Evolutionary conservation across 1,140 invertebrate genomes (phyloP), one percentile per base, ranked within the genome.

Genomic region (Pogonomyrmex californicus): DNA sequence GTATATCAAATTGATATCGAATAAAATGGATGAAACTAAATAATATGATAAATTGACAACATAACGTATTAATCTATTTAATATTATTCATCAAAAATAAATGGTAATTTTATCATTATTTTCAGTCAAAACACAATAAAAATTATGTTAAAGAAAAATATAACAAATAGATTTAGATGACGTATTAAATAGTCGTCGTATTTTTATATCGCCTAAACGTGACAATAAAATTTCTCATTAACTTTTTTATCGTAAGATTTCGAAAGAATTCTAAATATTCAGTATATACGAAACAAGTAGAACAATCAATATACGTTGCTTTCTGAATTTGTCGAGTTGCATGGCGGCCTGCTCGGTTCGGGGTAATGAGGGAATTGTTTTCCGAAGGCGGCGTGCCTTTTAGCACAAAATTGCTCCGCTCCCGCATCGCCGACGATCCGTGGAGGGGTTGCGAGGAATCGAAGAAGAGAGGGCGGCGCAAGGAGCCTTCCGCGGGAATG

Each of bases 281-380:
- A 3, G 4, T 33, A 49, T 33, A 62, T 14, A 36, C 12, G 14
- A 12, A 6, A 12, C 14, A 38, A 58, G 41, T 41, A 58, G 49
- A 49, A 81, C 63, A 60, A 86, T 89, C 88, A 77, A 85, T 87
- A 58, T 56, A 36, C 58, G 56, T 68, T 81, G 68, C 51, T 90
- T 89, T 85, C 79, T 87, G 86, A 89, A 90, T 90, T 90, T 90
- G 66, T 81, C 54, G 79, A 75, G 73, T 41, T 71, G 54, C 14
- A 79, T 41, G 62, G 62, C 58, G 54, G 63, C 87, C 68, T 56
- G 62, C 36, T 56, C 33, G 36, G 17, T 47, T 77, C 51, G 56
- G 47, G 10, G 56, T 89, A 89, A 89, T 79, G 85, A 90, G 78
- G 58, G 23, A 78, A 79, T 71, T 90, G 88, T 87, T 89, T 90